Conservation (phyloP, 35 echinoderm and acorn worm genomes). For the Heliocidaris tuberculata region DNA sequence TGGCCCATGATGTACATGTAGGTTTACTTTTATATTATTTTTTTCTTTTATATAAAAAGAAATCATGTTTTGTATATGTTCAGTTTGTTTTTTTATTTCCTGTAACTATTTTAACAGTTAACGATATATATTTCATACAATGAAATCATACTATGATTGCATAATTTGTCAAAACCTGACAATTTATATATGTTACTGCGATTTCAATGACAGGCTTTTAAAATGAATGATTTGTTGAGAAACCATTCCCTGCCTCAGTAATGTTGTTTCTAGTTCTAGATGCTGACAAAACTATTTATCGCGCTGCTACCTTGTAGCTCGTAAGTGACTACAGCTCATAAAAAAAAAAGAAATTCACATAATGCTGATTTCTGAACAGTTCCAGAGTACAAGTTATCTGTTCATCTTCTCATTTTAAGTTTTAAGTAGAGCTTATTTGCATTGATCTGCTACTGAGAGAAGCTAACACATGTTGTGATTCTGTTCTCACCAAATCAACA, state of each 20-base stretch:
- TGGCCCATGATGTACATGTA: not conserved
- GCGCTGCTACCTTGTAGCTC: not conserved
- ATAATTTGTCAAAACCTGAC: not conserved
- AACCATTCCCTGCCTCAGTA: conserved; percentile 8
- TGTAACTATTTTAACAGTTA: conserved; percentile 51
- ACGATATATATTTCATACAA: conserved; percentile 51
- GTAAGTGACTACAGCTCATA: not conserved
- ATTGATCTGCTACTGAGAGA: not conserved
- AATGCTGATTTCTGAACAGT: not conserved
- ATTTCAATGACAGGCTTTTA: not conserved
- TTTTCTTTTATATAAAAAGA: conserved; percentile 26
- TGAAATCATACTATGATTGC: conserved; percentile 31
- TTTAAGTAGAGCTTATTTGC: conserved; percentile 1
- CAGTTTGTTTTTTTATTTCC: conserved; percentile 40
- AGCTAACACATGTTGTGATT: conserved; percentile 51
- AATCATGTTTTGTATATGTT: conserved; percentile 47
- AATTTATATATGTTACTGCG: not conserved
- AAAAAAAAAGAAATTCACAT: not conserved
- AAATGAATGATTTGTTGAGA: not conserved
- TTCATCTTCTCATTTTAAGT: not conserved
- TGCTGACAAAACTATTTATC: conserved; percentile 18
- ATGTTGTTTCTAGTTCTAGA: conserved; percentile 12
- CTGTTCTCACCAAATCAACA: conserved; percentile 35
- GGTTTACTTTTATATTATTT: conserved; percentile 8
- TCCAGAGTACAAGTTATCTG: not conserved